A percentile compares a stretch with the other conserved stretches of the same genome.
Conservation (phyloP, 1,140 invertebrate species). For the Heliconius hewitsoni region DNA sequence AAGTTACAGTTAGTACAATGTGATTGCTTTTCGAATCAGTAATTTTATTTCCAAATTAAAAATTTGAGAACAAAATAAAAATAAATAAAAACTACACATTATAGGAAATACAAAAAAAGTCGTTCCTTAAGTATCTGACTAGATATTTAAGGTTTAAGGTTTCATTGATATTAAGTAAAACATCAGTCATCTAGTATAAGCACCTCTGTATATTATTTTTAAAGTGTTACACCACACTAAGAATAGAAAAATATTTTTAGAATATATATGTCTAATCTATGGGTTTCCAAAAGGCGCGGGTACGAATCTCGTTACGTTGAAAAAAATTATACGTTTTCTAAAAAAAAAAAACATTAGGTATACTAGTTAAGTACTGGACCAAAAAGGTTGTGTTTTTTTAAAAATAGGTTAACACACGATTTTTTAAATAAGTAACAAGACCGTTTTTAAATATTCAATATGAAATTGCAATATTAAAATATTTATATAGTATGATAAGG, state of each 20-base stretch:
- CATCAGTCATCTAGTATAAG: background rate
- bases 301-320: no score
- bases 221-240: no score
- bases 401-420: background rate
- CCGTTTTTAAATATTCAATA: no score
- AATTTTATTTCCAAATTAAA: background rate
- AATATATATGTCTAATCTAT: no score
- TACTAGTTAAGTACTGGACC: slow-evolving; percentile 8
- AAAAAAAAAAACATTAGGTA: background rate
- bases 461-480: no score
- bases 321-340: no score
- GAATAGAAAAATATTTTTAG: no score
- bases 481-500: no score
- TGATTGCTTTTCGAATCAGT: background rate
- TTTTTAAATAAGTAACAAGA: background rate
- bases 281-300: no score
- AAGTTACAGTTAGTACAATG: background rate
- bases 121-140: background rate
- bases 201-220: background rate
- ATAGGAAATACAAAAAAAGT: background rate
- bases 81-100: background rate
- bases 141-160: background rate
- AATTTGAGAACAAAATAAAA: background rate
- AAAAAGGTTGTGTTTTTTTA: background rate
- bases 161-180: slow-evolving; percentile 9